Evolutionary conservation across 1,140 invertebrate genomes (phyloP).

Genomic region (Zaprionus davidi): DNA sequence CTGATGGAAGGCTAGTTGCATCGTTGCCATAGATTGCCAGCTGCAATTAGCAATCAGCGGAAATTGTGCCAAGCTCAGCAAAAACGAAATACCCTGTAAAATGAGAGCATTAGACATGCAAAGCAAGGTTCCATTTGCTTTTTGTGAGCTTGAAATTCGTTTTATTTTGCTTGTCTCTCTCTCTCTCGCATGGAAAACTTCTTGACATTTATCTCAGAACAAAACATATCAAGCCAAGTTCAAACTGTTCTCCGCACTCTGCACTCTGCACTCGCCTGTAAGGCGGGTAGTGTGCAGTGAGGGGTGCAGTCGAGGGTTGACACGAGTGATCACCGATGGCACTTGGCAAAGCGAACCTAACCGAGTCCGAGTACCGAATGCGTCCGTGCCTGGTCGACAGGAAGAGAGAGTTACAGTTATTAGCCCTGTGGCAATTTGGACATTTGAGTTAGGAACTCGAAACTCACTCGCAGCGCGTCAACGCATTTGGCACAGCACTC

Average conservation of each 20-base stretch:
- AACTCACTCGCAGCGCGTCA: constrained; percentile 2
- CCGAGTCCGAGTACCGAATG: background rate
- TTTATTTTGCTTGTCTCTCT: constrained; percentile 5
- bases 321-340: constrained; percentile 4
- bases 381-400: background rate
- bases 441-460: constrained; percentile 7
- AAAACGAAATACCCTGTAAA: background rate
- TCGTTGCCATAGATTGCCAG: background rate
- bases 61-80: background rate
- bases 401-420: constrained; percentile 1
- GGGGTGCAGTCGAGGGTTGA: background rate
- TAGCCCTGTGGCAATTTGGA: constrained; percentile 4
- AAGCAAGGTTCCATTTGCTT: background rate
- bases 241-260: background rate
- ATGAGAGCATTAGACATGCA: background rate
- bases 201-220: constrained; percentile 5
- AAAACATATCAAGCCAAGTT: constrained; percentile 2
- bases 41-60: constrained; percentile 5
- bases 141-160: background rate
- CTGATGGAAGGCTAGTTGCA: background rate
- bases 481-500: constrained; percentile 6
- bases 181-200: constrained; percentile 1
- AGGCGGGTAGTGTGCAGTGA: background rate
- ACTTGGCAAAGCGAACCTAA: background rate
- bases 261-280: background rate